Percentiles rank a stretch among this genome's conserved stretches.
These are phyloP conservation scores for Acrossocheilus wenchowensis DNA, from an alignment of 2,797 vertebrate genomes.

Conservation along the genomic window DNA sequence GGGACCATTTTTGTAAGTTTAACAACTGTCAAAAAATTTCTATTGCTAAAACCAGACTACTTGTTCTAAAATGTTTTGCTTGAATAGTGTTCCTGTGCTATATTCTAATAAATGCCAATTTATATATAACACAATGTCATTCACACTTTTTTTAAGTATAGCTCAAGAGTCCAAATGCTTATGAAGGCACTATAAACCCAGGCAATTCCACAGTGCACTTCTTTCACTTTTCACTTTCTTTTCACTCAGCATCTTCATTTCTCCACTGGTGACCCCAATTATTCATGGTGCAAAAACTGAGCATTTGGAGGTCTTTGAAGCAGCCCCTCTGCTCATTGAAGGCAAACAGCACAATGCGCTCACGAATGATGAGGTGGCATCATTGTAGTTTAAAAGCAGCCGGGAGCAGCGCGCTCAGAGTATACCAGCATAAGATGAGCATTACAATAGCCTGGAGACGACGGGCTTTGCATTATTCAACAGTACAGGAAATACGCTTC, in stretches of 20 bases:
- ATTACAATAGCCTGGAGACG: constrained; percentile 46
- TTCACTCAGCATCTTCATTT: constrained; percentile 15
- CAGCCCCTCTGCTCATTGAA: constrained; percentile 27
- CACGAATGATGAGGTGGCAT: constrained; percentile 29
- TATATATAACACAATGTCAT: background rate
- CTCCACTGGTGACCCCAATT: constrained; percentile 20
- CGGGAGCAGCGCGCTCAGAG: constrained; percentile 18
- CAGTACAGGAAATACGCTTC: constrained; percentile 51
- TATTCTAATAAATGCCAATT: background rate
- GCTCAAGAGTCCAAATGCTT: background rate
- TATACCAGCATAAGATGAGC: constrained; percentile 38
- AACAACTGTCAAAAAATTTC: background rate
- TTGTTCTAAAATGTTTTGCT: background rate
- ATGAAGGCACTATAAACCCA: background rate
- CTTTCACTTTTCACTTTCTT: constrained; percentile 28
- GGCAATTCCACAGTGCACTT: background rate
- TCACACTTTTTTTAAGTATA: background rate
- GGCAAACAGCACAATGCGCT: constrained; percentile 33
- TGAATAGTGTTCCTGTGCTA: background rate
- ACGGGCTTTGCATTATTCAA: constrained; percentile 54
- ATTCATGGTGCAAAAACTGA: constrained; percentile 20
- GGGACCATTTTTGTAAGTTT: background rate
- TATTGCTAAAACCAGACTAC: background rate
- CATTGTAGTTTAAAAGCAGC: constrained; percentile 42
- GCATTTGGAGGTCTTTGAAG: constrained; percentile 37